A percentile compares a stretch with the other conserved stretches of the same genome.
These are phyloP conservation scores for Aphaenogaster rudis DNA, from an alignment of 1,140 invertebrate genomes.

Conservation along the genomic window DNA sequence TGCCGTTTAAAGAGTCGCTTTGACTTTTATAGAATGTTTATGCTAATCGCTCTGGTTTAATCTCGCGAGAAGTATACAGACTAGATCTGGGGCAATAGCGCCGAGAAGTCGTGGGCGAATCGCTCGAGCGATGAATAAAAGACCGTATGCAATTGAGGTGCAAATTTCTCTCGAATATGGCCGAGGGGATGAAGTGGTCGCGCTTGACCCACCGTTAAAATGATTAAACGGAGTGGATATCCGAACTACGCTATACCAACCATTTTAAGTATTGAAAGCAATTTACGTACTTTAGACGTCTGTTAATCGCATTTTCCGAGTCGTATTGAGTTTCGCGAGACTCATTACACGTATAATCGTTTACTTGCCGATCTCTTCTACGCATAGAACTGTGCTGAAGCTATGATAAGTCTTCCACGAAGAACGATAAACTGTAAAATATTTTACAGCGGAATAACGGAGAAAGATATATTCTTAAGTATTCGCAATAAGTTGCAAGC, in stretches of 20 bases:
- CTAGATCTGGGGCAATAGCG: conserved; percentile 60
- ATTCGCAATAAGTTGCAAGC: background rate
- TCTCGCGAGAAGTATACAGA: conserved; percentile 65
- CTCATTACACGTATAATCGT: conserved; percentile 53
- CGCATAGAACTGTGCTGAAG: background rate
- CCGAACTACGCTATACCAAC: conserved; percentile 29
- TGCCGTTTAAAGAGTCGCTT: conserved; percentile 59
- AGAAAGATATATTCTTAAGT: background rate
- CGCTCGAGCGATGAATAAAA: conserved; percentile 73
- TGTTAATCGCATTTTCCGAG: conserved; percentile 47
- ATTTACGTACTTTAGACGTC: conserved; percentile 49
- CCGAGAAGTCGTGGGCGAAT: conserved; percentile 62
- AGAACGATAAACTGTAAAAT: background rate
- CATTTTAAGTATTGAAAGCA: conserved; percentile 63
- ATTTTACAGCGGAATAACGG: background rate
- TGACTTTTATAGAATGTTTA: conserved; percentile 67
- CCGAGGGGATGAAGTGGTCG: conserved; percentile 46
- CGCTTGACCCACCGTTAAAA: conserved; percentile 56
- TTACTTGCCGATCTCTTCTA: conserved; percentile 33
- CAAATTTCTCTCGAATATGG: conserved; percentile 74
- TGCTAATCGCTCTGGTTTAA: conserved; percentile 62
- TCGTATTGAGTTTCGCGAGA: conserved; percentile 45
- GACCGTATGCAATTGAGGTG: conserved; percentile 76
- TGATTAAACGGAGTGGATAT: conserved; percentile 55
- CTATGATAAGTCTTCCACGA: background rate